Percentiles rank a stretch among this genome's conserved stretches.
Evolutionary conservation across 2,888 invertebrate species (phyloP).

Genomic region (Micoletzkya japonica): DNA sequence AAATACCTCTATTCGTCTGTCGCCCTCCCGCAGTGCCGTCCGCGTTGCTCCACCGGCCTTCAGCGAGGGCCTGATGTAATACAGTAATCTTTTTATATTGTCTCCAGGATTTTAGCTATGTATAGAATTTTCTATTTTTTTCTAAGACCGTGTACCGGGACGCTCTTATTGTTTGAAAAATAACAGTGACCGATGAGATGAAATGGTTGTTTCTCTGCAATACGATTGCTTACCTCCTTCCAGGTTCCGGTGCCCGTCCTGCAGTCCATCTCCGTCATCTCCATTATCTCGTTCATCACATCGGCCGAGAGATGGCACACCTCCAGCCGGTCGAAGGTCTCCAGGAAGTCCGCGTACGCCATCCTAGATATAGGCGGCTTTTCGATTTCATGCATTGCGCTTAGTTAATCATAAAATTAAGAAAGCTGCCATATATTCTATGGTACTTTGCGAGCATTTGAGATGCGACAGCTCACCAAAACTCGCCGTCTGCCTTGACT

Average conservation of each 20-base stretch:
- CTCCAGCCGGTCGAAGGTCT: not conserved
- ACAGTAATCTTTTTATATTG: too few species aligned
- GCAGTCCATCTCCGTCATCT: slow-evolving; percentile 59
- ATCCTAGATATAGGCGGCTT: not conserved
- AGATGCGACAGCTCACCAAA: not conserved
- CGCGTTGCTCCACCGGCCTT: slow-evolving; percentile 88
- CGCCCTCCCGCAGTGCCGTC: slow-evolving; percentile 89
- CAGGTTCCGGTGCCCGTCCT: slow-evolving; percentile 1
- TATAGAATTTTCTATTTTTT: too few species aligned
- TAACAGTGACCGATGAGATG: too few species aligned
- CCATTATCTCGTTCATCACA: slow-evolving; percentile 71
- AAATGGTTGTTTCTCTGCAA: too few species aligned
- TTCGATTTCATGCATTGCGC: too few species aligned
- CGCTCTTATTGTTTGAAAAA: too few species aligned
- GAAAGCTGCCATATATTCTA: too few species aligned
- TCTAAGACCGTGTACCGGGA: too few species aligned
- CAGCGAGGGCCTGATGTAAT: slow-evolving; percentile 65
- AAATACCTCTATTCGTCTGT: too few species aligned
- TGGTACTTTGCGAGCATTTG: not conserved
- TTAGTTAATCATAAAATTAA: too few species aligned
- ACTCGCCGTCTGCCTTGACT: not conserved
- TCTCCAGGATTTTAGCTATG: too few species aligned
- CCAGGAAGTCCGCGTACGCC: not conserved
- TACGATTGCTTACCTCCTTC: slow-evolving; percentile 28
- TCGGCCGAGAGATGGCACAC: not conserved